phyloP scores from a whole-genome alignment of 2,797 vertebrate species.

The Sebastes iracundus region DNA sequence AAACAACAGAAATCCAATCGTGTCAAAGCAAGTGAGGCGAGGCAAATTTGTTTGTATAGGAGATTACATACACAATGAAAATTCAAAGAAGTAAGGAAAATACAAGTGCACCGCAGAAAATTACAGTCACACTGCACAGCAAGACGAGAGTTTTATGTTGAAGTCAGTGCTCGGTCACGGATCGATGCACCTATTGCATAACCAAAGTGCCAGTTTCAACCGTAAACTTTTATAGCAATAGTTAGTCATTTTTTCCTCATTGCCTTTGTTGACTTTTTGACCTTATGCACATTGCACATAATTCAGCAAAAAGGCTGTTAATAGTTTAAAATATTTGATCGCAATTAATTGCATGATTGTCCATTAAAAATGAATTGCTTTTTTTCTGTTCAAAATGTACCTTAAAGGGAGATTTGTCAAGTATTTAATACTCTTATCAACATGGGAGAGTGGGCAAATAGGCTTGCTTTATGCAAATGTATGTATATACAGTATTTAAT shows the following conservation, averaged over 20 bases:
- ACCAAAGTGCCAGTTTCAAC: not conserved
- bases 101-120: not conserved
- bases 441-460: too few species aligned
- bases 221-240: not conserved
- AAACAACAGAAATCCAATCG: conserved; percentile 20
- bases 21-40: conserved; percentile 7
- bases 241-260: not conserved
- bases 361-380: too few species aligned
- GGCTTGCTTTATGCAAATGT: too few species aligned
- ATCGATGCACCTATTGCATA: not conserved
- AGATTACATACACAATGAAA: not conserved
- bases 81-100: not conserved
- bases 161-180: not conserved
- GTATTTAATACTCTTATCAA: too few species aligned
- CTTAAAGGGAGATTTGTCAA: too few species aligned
- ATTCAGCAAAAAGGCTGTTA: not conserved
- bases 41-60: not conserved
- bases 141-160: not conserved
- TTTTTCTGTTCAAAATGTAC: too few species aligned
- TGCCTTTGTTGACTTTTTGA: not conserved
- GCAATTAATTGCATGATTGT: too few species aligned
- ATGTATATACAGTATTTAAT: too few species aligned
- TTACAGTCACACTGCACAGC: not conserved
- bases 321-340: too few species aligned
- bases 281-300: not conserved